Evolutionary conservation across 2,888 invertebrate species (phyloP).

Genomic region (Augiades crinisus): DNA sequence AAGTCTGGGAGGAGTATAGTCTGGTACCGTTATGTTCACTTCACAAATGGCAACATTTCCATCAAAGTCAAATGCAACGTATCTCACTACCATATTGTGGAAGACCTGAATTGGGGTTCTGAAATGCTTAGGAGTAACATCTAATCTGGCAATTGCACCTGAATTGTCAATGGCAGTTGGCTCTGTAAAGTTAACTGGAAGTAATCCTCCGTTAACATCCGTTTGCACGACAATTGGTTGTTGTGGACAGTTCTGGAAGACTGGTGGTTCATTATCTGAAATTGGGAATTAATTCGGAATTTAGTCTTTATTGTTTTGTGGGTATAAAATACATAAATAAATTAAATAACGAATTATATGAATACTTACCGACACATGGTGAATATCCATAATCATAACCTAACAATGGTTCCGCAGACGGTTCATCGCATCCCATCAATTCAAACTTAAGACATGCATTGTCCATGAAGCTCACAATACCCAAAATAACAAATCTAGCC

Average conservation of each 20-base stretch:
- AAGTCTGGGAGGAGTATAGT: conserved; percentile 93
- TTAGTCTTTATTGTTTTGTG: no score
- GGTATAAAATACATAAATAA: no score
- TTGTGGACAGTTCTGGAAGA: conserved; percentile 97
- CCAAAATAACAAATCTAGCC: conserved; percentile 95
- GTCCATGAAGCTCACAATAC: conserved; percentile 98
- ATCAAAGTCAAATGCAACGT: conserved; percentile 98
- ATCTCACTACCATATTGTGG: conserved; percentile 95
- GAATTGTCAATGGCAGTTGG: conserved; percentile 97
- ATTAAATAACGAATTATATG: no score
- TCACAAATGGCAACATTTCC: conserved; percentile 98
- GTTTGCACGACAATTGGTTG: conserved; percentile 94
- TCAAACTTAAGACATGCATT: conserved; percentile 98
- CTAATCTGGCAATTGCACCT: conserved; percentile 95
- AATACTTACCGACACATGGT: conserved; percentile 90
- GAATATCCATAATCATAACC: conserved; percentile 97
- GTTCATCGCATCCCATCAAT: conserved; percentile 97
- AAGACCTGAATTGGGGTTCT: conserved; percentile 93
- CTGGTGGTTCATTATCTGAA: conserved; percentile 95
- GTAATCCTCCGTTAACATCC: conserved; percentile 92
- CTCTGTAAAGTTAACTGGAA: conserved; percentile 95
- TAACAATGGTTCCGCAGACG: conserved; percentile 89
- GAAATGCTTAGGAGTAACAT: conserved; percentile 96
- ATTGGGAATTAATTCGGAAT: no score
- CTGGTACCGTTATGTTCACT: conserved; percentile 96